Conservation (phyloP, 2,797 vertebrate genomes). For the Myotis pilosus region DNA sequence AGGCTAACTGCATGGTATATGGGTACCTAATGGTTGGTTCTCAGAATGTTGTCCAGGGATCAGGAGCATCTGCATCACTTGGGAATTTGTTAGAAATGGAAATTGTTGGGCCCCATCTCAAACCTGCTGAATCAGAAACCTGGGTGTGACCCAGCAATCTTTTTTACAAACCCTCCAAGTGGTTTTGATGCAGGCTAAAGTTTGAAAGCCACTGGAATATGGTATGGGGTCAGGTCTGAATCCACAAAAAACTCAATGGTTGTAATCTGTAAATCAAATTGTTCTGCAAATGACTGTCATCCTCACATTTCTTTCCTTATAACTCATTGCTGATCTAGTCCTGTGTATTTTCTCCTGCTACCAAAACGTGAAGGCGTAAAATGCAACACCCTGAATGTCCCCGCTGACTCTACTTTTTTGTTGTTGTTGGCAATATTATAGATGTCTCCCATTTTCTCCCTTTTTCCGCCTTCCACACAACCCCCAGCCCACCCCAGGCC, state of each 20-base stretch:
- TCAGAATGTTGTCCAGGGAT: neutral
- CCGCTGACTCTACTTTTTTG: neutral
- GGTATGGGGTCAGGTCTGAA: neutral
- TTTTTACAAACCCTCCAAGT: neutral
- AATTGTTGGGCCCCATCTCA: neutral
- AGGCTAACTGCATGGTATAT: neutral
- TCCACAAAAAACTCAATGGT: neutral
- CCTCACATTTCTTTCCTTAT: neutral
- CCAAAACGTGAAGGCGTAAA: neutral
- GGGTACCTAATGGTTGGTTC: neutral
- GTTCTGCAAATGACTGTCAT: neutral
- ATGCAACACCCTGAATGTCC: neutral
- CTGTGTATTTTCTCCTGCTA: neutral
- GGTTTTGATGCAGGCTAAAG: neutral
- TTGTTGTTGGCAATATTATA: neutral
- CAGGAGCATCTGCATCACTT: neutral
- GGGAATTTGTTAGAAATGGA: slow-evolving; percentile 22
- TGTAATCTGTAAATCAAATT: neutral
- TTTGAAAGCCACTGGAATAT: slow-evolving; percentile 13
- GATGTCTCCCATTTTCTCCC: neutral
- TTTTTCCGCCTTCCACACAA: neutral
- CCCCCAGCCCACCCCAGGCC: too few relatives aligned
- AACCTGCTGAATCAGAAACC: neutral
- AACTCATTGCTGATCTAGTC: neutral
- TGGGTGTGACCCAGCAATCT: neutral